A percentile compares a stretch with the other conserved stretches of the same genome.
Conservation (phyloP, 2,113 vertebrate genomes). For the Polypterus senegalus region DNA sequence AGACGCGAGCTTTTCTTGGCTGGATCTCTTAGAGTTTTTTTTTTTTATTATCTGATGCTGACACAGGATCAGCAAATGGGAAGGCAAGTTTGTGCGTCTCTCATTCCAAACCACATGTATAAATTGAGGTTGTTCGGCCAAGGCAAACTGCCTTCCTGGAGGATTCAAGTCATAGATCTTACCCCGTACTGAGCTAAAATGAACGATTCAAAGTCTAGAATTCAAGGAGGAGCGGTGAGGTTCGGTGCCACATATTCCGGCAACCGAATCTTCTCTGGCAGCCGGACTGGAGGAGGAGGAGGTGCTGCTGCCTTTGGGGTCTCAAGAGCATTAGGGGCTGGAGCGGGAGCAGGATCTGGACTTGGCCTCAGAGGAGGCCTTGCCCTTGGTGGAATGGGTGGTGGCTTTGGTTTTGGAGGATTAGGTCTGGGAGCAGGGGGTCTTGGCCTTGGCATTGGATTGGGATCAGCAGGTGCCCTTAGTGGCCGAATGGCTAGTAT, state of each 20-base stretch:
- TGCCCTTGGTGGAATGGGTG: slow-evolving; percentile 3
- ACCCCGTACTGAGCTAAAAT: slow-evolving; percentile 23
- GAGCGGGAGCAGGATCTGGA: slow-evolving; percentile 8
- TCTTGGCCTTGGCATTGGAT: slow-evolving; percentile 8
- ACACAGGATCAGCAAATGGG: slow-evolving; percentile 12
- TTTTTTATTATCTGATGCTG: neutral
- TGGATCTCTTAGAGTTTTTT: slow-evolving; percentile 1
- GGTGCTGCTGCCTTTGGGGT: neutral
- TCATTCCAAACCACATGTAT: slow-evolving; percentile 15
- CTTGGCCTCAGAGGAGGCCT: slow-evolving; percentile 10
- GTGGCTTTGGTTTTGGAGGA: slow-evolving; percentile 14
- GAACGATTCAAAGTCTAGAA: slow-evolving; percentile 22
- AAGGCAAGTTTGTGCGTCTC: neutral
- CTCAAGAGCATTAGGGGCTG: slow-evolving; percentile 20
- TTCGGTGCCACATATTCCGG: slow-evolving; percentile 37
- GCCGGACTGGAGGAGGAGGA: slow-evolving; percentile 6
- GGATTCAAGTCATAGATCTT: slow-evolving; percentile 19
- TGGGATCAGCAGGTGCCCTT: slow-evolving; percentile 12
- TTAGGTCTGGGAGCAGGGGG: slow-evolving; percentile 16
- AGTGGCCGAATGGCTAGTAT: slow-evolving; percentile 21
- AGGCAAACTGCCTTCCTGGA: slow-evolving; percentile 20
- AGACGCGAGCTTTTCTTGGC: slow-evolving; percentile 20
- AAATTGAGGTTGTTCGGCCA: slow-evolving; percentile 14
- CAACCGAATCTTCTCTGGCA: slow-evolving; percentile 27
- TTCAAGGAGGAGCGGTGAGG: slow-evolving; percentile 34